phyloP scores from a whole-genome alignment of 1,140 invertebrate species.

The Zaprionus nigranus region DNA sequence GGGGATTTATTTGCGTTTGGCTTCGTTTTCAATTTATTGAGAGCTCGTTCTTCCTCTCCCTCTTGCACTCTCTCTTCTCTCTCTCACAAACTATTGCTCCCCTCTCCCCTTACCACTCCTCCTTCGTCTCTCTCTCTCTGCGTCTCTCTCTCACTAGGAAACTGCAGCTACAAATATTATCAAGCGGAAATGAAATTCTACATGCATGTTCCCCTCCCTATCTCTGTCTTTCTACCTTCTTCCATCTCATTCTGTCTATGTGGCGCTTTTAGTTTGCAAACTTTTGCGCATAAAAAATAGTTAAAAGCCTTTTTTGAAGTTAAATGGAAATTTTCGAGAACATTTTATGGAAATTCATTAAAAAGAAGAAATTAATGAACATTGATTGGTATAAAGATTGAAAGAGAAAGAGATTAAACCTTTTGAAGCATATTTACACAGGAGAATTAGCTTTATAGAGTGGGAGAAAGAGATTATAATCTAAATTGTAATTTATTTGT shows the following conservation, averaged over 20 bases:
- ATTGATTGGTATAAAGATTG: neutral
- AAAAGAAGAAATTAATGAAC: neutral
- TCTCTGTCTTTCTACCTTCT: neutral
- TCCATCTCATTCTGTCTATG: neutral
- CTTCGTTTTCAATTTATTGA: conserved; percentile 46
- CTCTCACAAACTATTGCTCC: neutral
- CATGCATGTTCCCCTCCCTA: conserved; percentile 42
- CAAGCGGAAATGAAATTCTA: conserved; percentile 49
- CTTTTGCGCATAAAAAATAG: neutral
- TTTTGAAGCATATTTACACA: too few species aligned
- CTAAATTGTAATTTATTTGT: neutral
- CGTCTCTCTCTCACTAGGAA: neutral
- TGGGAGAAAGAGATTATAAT: neutral
- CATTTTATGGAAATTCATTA: neutral
- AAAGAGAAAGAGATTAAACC: neutral
- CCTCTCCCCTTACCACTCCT: too few species aligned
- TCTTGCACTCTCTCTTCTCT: neutral
- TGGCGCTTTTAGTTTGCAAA: conserved; percentile 1
- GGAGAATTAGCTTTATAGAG: too few species aligned
- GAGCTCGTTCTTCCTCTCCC: neutral
- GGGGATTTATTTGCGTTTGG: conserved; percentile 36
- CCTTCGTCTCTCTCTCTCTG: neutral
- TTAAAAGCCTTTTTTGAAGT: neutral
- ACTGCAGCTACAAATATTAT: conserved; percentile 56
- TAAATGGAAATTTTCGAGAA: neutral